phyloP scores from a whole-genome alignment of 2,113 vertebrate species.

The Nibea coibor region DNA sequence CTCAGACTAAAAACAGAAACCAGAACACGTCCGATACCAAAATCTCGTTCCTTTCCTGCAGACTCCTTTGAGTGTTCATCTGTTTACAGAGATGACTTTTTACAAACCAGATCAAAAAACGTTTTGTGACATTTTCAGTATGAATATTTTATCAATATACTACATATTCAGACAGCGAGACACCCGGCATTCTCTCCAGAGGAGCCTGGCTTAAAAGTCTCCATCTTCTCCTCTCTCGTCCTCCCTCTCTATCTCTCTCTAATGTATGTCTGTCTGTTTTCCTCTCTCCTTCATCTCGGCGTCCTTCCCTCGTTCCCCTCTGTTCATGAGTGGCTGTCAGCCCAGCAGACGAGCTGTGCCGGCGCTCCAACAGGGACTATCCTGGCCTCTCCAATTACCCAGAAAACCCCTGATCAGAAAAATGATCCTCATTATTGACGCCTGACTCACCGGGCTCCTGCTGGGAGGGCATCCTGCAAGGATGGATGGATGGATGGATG shows the following conservation, averaged over 20 bases:
- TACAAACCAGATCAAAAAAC: too few relatives aligned
- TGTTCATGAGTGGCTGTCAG: constrained; percentile 31
- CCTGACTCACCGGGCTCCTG: constrained; percentile 44
- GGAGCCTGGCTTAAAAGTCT: not conserved
- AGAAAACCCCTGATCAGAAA: constrained; percentile 63
- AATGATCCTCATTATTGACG: constrained; percentile 65
- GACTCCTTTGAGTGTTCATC: too few relatives aligned
- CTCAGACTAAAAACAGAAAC: too few relatives aligned
- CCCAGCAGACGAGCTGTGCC: constrained; percentile 29
- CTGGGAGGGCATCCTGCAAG: not conserved
- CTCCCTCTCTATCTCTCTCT: not conserved
- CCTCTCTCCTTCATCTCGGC: not conserved
- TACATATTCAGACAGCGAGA: not conserved
- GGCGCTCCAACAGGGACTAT: constrained; percentile 35
- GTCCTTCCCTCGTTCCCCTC: constrained; percentile 6
- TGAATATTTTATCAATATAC: not conserved
- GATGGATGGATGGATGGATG: too few relatives aligned
- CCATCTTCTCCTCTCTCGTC: not conserved
- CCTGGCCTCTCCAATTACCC: constrained; percentile 58
- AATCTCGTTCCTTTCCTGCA: too few relatives aligned
- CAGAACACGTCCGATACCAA: too few relatives aligned
- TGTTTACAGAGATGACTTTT: too few relatives aligned
- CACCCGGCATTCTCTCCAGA: not conserved
- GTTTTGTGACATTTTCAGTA: too few relatives aligned
- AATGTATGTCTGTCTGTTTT: not conserved